Evolutionary conservation across 2,888 invertebrate genomes (phyloP).

Genomic region (Calameuta idolon): DNA sequence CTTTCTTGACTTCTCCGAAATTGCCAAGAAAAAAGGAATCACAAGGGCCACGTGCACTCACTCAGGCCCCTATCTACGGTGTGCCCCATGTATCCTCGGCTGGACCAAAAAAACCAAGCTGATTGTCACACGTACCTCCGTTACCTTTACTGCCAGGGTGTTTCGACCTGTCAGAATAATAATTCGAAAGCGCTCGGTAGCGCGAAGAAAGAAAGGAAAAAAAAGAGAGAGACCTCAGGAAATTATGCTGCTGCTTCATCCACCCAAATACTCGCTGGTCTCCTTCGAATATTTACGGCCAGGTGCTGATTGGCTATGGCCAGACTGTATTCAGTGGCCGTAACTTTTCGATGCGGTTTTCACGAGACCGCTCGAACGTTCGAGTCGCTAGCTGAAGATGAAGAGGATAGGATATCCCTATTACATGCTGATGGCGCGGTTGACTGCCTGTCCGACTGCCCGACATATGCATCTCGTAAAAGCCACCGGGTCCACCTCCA

Average conservation of each 20-base stretch:
- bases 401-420: neutral
- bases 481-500: constrained; percentile 3
- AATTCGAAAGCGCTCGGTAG: neutral
- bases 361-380: neutral
- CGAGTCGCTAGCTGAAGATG: neutral
- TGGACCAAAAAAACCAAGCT: neutral
- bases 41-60: neutral
- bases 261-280: neutral
- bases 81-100: neutral
- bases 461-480: constrained; percentile 47
- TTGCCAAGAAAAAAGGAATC: neutral
- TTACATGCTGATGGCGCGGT: constrained; percentile 13
- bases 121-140: neutral
- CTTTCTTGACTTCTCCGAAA: neutral
- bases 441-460: constrained; percentile 39
- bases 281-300: constrained; percentile 17
- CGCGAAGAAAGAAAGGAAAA: neutral
- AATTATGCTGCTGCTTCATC: neutral
- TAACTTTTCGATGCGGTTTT: constrained; percentile 32
- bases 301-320: neutral
- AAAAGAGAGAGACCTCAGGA: neutral
- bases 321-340: constrained; percentile 8
- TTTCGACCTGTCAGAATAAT: neutral
- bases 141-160: neutral
- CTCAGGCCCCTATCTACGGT: neutral